Evolutionary conservation across 2,888 invertebrate species (phyloP), one percentile per base, ranked within the genome.

Genomic region (Dugesia japonica): DNA sequence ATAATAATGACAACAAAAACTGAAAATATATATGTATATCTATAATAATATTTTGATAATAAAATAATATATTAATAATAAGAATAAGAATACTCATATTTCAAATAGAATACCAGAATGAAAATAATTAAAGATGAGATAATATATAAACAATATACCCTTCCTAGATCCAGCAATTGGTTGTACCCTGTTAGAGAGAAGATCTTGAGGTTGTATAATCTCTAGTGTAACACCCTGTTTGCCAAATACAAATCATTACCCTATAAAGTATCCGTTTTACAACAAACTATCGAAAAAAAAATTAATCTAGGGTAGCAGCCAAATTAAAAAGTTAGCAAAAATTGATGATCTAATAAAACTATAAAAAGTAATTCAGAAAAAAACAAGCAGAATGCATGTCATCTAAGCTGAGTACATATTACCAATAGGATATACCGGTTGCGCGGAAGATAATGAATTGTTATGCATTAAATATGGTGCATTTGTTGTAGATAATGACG

Each of bases 111-210:
- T 56, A 56, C 56, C 56, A 20, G 7, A n/a, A 56, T 56, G 56
- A 56, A 56, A 56, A 56, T 31, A 56, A n/a, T 56, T 56, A 1
- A 56, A 56, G 56, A 56, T 56, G 56, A 56, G 23, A 56, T 23
- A 56, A 13, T 56, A 56, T 56, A 23, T 56, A 56, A 56, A 56
- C 56, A 56, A 9, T 56, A 56, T 56, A 56, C 56, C 56, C 56
- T 56, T 56, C 56, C 56, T 56, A 56, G 23, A 56, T 56, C 56
- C 56, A 56, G 56, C 56, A 56, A 56, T 56, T 56, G 56, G 56
- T 56, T 56, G 56, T 56, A 56, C 56, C 56, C 56, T 56, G 56
- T 56, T 56, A 56, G 56, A 56, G 56, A 56, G n/a, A 56, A 56
- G 56, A 56, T 56, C 56, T 56, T 56, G 56, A 56, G 56, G 56